phyloP scores from a whole-genome alignment of 1,140 invertebrate species.

The Heliconius hermathena region DNA sequence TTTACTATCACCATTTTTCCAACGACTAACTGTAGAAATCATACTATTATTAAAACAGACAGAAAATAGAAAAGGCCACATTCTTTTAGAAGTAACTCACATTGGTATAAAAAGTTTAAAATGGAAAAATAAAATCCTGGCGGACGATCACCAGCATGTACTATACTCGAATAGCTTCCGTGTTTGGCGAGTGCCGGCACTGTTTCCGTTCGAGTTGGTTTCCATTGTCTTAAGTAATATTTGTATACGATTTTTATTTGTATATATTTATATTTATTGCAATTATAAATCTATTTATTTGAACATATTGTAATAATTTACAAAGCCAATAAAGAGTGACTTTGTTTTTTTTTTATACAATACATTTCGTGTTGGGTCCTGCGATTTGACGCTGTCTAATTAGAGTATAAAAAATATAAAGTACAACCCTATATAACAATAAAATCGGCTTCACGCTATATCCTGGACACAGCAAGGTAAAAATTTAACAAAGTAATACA shows the following conservation, averaged over 20 bases:
- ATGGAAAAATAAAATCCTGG: slow-evolving; percentile 9
- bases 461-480: too few relatives aligned
- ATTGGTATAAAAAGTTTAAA: slow-evolving; percentile 2
- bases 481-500: too few relatives aligned
- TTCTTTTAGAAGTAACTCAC: slow-evolving; percentile 2
- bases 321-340: too few relatives aligned
- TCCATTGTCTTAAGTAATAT: slow-evolving; percentile 1
- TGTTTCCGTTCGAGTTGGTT: slow-evolving; percentile 33
- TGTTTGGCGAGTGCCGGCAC: slow-evolving; percentile 28
- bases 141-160: slow-evolving; percentile 10
- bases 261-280: too few relatives aligned
- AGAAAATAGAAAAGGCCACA: slow-evolving; percentile 1
- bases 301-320: too few relatives aligned
- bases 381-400: too few relatives aligned
- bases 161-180: slow-evolving; percentile 18
- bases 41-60: background rate
- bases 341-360: too few relatives aligned
- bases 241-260: background rate
- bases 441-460: too few relatives aligned
- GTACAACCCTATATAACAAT: too few relatives aligned
- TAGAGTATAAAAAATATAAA: too few relatives aligned
- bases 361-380: too few relatives aligned
- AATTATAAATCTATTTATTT: too few relatives aligned
- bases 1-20: background rate
- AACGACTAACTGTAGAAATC: background rate